These are phyloP conservation scores for Mellilla xanthometata DNA, from an alignment of 2,888 invertebrate genomes.

Conservation along the genomic window DNA sequence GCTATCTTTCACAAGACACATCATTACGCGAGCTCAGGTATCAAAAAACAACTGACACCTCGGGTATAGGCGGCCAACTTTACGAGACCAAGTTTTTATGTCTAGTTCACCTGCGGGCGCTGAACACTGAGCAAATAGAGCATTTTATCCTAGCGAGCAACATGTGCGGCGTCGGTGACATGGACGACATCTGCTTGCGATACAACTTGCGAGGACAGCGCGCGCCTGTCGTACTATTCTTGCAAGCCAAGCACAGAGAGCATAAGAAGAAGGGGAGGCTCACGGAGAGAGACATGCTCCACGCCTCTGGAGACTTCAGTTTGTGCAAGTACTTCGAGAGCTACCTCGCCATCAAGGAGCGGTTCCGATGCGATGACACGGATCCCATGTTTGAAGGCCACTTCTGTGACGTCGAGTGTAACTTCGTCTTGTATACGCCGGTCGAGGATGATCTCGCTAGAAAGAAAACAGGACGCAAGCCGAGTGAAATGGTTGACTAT, in stretches of 20 bases:
- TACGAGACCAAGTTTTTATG: constrained; percentile 41
- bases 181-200: constrained; percentile 45
- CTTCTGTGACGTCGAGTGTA: constrained; percentile 35
- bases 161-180: constrained; percentile 41
- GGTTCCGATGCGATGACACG: constrained; percentile 30
- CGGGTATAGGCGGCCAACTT: constrained; percentile 29
- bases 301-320: constrained; percentile 34
- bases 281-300: constrained; percentile 35
- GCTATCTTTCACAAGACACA: too few relatives aligned
- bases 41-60: constrained; percentile 27
- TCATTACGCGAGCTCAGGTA: constrained; percentile 12
- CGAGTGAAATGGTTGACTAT: constrained; percentile 32
- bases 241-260: constrained; percentile 46
- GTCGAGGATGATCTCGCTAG: constrained; percentile 34
- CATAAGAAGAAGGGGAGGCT: constrained; percentile 37
- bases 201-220: constrained; percentile 28
- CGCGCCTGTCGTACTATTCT: constrained; percentile 35
- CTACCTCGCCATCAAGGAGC: constrained; percentile 40
- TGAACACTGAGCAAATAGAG: constrained; percentile 36
- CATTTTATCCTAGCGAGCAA: constrained; percentile 42
- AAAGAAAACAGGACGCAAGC: constrained; percentile 21
- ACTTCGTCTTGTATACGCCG: constrained; percentile 44
- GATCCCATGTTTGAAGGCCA: constrained; percentile 41
- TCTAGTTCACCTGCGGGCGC: constrained; percentile 38
- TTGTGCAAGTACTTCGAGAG: constrained; percentile 44